Evolutionary conservation across 2,888 invertebrate species (phyloP), one percentile per base, ranked within the genome.

Genomic region (Netelia inedita): DNA sequence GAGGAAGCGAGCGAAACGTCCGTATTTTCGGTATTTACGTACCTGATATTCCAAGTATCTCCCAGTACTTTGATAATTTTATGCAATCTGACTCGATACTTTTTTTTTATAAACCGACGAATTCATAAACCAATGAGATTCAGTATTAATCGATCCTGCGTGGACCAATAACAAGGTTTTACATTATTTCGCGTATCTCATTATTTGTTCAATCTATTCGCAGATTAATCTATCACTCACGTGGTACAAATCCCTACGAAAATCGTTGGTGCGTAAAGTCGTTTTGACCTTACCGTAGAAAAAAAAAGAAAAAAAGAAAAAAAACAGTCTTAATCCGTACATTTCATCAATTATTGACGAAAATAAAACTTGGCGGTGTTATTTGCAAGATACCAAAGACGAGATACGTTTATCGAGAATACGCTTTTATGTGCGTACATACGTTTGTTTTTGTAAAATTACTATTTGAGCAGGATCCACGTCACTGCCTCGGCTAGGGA

Each of bases 61-160:
- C 76, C 55, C 53, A 28, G n/a, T 61, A 72, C 21, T 59, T 65
- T 50, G 43, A 50, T 14, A 69, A 35, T 41, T 69, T 59, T 61
- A 59, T 35, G 43, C 23, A 9, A 28, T 23, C 41, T 9, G 28
- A 35, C 14, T 61, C 19, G 35, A 66, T 28, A 19, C 19, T 53
- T 57, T 46, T 57, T 46, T 50, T 65, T 63, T 53, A 19, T 11
- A 73, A 72, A 53, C 55, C 19, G 11, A 59, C 1, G 6, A 35
- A 69, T 55, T 53, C 50, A 43, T 66, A 35, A 69, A 19, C 72
- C 63, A 21, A 59, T 57, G 55, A 53, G 21, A 78, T 81, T 73
- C 81, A 78, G 85, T 85, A 85, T 82, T 81, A 81, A 74, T 84
- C 68, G 55, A 75, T 74, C 35, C 43, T n/a, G 46, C 57, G 43